A percentile compares a stretch with the other conserved stretches of the same genome.
phyloP scores from a whole-genome alignment of 2,797 vertebrate species.

The Epinephelus malabaricus region DNA sequence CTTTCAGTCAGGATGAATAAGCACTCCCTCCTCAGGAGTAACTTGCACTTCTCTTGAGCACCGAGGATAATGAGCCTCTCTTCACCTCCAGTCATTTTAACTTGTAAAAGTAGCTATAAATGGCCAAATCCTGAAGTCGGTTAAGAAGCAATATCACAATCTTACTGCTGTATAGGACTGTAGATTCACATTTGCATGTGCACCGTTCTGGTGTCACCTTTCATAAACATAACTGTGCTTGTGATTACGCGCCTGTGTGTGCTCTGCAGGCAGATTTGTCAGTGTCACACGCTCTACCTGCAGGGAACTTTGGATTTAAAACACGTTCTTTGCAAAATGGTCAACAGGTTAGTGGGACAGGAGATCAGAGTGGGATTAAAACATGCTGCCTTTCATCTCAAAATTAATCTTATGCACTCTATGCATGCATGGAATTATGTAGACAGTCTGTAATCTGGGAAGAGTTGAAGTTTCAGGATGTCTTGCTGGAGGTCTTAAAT shows the following conservation, averaged over 20 bases:
- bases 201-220: constrained; percentile 12
- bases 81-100: constrained; percentile 31
- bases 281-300: constrained; percentile 37
- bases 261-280: constrained; percentile 37
- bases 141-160: constrained; percentile 36
- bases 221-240: constrained; percentile 25
- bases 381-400: constrained; percentile 23
- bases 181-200: constrained; percentile 30
- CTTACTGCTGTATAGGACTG: constrained; percentile 11
- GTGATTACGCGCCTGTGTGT: constrained; percentile 22
- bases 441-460: constrained; percentile 3
- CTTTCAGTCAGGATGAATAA: constrained; percentile 46
- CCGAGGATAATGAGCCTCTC: constrained; percentile 38
- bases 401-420: constrained; percentile 6
- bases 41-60: constrained; percentile 14
- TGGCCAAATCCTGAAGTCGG: constrained; percentile 28
- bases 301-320: constrained; percentile 47
- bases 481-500: constrained; percentile 2
- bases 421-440: constrained; percentile 29
- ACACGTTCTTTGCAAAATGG: constrained; percentile 25
- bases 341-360: constrained; percentile 41
- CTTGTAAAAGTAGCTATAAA: constrained; percentile 41
- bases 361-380: constrained; percentile 49
- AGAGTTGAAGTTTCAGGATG: background rate
- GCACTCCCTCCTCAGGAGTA: constrained; percentile 26